Conservation (phyloP, 2,797 vertebrate species). For the Hephaestus fuliginosus region DNA sequence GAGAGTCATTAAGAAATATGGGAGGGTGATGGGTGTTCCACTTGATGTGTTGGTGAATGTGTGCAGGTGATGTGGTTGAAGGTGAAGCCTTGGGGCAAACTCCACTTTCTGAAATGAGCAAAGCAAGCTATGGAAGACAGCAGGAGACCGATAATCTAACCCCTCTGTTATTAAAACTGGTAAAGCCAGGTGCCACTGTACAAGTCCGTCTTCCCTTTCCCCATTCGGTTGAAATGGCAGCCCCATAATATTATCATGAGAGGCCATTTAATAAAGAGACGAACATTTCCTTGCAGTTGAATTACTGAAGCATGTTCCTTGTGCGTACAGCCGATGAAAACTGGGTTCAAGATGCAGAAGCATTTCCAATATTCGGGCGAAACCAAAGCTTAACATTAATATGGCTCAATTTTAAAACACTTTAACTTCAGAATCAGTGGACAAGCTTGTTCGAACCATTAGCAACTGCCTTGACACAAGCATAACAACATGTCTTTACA, state of each 20-base stretch:
- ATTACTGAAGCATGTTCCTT: slow-evolving; percentile 19
- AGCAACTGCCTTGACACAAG: slow-evolving; percentile 34
- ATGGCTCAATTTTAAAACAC: slow-evolving; percentile 16
- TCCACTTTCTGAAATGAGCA: slow-evolving; percentile 65
- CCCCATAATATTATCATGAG: slow-evolving; percentile 13
- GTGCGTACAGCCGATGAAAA: neutral
- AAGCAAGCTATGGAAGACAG: slow-evolving; percentile 69
- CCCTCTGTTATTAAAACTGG: slow-evolving; percentile 20
- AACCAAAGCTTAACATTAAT: neutral
- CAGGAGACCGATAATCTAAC: slow-evolving; percentile 48
- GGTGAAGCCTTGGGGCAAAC: slow-evolving; percentile 52
- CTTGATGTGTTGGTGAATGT: slow-evolving; percentile 36
- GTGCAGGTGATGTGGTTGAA: slow-evolving; percentile 36
- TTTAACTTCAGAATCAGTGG: slow-evolving; percentile 23
- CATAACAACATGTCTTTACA: slow-evolving; percentile 38
- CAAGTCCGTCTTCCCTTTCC: slow-evolving; percentile 13
- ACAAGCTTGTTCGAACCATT: slow-evolving; percentile 25
- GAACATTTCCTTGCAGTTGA: slow-evolving; percentile 10
- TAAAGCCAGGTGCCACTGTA: slow-evolving; percentile 30
- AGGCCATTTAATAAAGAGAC: slow-evolving; percentile 17
- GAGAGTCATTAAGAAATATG: slow-evolving; percentile 3
- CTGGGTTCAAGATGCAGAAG: slow-evolving; percentile 31
- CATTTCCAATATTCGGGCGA: neutral
- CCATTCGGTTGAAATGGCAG: slow-evolving; percentile 11
- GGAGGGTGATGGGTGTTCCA: slow-evolving; percentile 12